Conservation (phyloP, 2,113 vertebrate species). For the Notothenia coriiceps region DNA sequence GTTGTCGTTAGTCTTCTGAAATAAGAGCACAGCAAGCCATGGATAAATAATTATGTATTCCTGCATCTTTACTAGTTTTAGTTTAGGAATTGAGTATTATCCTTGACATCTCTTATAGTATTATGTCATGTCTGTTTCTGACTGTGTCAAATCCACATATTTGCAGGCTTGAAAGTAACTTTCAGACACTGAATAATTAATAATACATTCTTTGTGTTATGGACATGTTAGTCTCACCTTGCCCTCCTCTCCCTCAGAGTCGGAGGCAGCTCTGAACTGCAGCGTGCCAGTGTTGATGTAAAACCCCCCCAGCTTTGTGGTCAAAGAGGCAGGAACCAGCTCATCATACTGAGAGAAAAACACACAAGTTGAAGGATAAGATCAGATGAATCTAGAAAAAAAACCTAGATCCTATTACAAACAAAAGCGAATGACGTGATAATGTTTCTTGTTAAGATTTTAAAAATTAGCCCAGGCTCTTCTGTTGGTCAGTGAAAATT, state of each 20-base stretch:
- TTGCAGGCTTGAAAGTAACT: background rate
- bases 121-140: background rate
- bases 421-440: background rate
- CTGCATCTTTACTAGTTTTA: background rate
- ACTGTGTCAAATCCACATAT: background rate
- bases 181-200: background rate
- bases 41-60: background rate
- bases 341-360: slow-evolving; percentile 88
- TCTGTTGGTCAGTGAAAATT: slow-evolving; percentile 37
- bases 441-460: slow-evolving; percentile 25
- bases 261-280: slow-evolving; percentile 95
- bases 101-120: background rate
- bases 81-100: background rate
- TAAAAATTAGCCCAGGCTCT: slow-evolving; percentile 5
- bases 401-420: slow-evolving; percentile 38
- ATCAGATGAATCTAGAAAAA: slow-evolving; percentile 44
- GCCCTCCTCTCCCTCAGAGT: slow-evolving; percentile 93
- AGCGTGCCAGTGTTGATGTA: slow-evolving; percentile 98
- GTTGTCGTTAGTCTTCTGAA: slow-evolving; percentile 86
- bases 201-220: background rate
- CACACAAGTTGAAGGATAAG: slow-evolving; percentile 26
- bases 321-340: slow-evolving; percentile 96
- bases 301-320: slow-evolving; percentile 97
- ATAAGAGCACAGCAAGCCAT: slow-evolving; percentile 5
- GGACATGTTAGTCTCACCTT: slow-evolving; percentile 83